Evolutionary conservation across 1,140 invertebrate genomes (phyloP), one percentile per base, ranked within the genome.

Genomic region (Caenorhabditis latens): DNA sequence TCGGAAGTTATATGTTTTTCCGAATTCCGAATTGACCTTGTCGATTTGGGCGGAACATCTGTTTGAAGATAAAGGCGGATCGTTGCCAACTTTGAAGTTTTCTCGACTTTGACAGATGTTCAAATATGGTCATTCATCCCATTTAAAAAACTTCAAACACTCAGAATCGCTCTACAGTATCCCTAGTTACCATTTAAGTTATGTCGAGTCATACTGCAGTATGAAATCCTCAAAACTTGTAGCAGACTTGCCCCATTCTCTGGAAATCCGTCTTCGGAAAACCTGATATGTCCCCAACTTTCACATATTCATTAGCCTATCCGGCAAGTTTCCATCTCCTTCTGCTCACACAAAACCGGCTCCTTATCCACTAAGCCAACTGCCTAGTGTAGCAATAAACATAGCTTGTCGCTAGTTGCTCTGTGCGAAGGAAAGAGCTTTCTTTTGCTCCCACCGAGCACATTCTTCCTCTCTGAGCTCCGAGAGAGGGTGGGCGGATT

Each of bases 391-490:
- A 79, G 43, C 71, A 79, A 79, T 79, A 79, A 79, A 79, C 71
- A 79, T 50, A 79, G 71, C 71, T 79, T 79, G 71, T 79, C 71
- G 19, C 71, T 79, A n/a, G 71, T 50, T 79, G 71, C 71, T 79
- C 71, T 24, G 8, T 43, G 46, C 43, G 40, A 79, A 5, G n/a
- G 46, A 50, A 79, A 79, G 46, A 48, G 71, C 71, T 48, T 50
- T 50, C 65, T 46, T 71, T 71, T 71, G 42, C 71, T 50, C 71
- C 71, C 46, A 48, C 71, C 71, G 71, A 50, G 46, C 71, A 53
- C 71, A 79, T 79, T 79, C 71, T 79, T 79, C 71, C 46, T 24
- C 43, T 50, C 71, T 50, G n/a, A 32, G 71, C 19, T 8, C 21
- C 16, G n/a, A 53, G 71, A 79, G 71, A 50, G 71, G 71, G 71